Percentiles rank a stretch among this genome's conserved stretches.
phyloP scores from a whole-genome alignment of 2,888 invertebrate genomes.

The Acrobasis suavella region DNA sequence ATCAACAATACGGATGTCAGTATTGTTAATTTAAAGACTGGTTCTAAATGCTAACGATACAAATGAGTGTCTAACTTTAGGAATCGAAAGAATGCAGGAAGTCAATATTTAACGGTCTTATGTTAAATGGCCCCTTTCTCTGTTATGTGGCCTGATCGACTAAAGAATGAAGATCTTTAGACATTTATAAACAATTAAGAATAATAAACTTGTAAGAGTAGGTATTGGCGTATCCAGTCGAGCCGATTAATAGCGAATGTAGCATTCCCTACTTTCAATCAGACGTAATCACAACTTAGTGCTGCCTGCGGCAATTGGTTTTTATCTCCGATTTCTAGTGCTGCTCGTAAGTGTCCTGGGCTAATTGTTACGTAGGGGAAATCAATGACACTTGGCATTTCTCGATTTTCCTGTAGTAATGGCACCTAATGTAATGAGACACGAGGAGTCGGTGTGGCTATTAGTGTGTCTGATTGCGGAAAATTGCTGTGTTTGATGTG shows the following conservation, averaged over 20 bases:
- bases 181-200: no score
- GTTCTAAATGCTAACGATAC: no score
- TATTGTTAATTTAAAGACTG: no score
- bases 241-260: neutral
- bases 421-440: slow-evolving; percentile 1
- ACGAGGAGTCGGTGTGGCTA: neutral
- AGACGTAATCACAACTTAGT: neutral
- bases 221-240: neutral
- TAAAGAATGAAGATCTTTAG: no score
- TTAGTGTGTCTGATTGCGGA: slow-evolving; percentile 21
- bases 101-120: no score
- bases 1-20: no score
- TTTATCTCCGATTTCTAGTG: neutral
- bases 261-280: neutral
- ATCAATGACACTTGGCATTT: slow-evolving; percentile 3
- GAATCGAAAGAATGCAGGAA: no score
- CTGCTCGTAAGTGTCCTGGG: neutral
- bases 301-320: neutral
- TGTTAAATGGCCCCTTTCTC: no score
- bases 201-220: neutral
- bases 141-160: no score
- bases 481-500: slow-evolving; percentile 1
- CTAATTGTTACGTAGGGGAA: neutral
- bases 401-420: neutral
- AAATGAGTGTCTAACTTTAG: no score